Conservation (phyloP, 2,888 invertebrate genomes). For the Cephalotes varians region DNA sequence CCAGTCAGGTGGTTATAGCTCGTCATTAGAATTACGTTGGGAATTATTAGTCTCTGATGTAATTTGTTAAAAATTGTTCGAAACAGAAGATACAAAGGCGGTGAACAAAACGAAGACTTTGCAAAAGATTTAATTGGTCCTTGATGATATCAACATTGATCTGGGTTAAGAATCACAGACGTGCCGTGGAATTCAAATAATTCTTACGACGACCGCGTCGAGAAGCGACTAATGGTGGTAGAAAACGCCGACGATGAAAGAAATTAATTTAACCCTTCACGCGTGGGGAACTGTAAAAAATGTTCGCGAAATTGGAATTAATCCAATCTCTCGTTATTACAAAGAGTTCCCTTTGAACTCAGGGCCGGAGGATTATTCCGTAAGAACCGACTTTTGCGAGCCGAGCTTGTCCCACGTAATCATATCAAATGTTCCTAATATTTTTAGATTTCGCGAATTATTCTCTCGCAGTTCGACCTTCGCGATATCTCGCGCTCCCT, state of each 20-base stretch:
- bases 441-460: slow-evolving; percentile 21
- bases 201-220: slow-evolving; percentile 25
- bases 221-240: not conserved
- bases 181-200: slow-evolving; percentile 37
- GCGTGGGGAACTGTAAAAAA: slow-evolving; percentile 37
- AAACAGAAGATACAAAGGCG: no score
- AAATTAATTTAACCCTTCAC: slow-evolving; percentile 47
- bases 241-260: slow-evolving; percentile 36
- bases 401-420: slow-evolving; percentile 7
- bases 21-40: not conserved
- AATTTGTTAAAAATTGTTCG: not conserved
- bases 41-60: not conserved
- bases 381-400: slow-evolving; percentile 17
- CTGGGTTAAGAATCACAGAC: slow-evolving; percentile 47
- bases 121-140: slow-evolving; percentile 41
- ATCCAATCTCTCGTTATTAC: slow-evolving; percentile 40
- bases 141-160: slow-evolving; percentile 31
- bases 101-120: not conserved
- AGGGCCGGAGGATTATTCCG: slow-evolving; percentile 26
- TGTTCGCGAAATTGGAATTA: slow-evolving; percentile 44
- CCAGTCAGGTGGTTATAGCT: not conserved
- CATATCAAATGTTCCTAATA: slow-evolving; percentile 15
- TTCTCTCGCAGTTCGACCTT: not conserved
- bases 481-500: not conserved
- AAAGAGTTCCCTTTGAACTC: slow-evolving; percentile 25